phyloP scores from a whole-genome alignment of 1,140 invertebrate genomes.

The Lucilia cuprina region DNA sequence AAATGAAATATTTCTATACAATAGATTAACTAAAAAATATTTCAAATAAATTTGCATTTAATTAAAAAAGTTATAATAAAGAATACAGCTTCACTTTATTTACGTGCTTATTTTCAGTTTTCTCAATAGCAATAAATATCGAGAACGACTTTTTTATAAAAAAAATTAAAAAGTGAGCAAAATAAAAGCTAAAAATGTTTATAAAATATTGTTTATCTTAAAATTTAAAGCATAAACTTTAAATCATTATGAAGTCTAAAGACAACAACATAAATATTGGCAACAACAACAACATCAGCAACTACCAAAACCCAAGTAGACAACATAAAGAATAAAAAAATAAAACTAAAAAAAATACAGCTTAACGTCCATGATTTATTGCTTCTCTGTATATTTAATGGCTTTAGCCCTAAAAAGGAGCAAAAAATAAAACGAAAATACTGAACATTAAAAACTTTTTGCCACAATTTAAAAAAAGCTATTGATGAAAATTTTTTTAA shows the following conservation, averaged over 20 bases:
- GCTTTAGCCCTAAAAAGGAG: slow-evolving; percentile 35
- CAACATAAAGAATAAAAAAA: not conserved
- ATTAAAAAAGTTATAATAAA: not conserved
- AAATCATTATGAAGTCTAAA: slow-evolving; percentile 28
- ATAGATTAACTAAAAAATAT: not conserved
- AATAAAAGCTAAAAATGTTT: not conserved
- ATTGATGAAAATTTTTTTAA: too few species aligned
- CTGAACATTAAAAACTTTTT: not conserved
- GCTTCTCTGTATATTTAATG: slow-evolving; percentile 40
- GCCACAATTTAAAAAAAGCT: too few species aligned
- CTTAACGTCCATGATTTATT: slow-evolving; percentile 42
- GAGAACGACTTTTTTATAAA: not conserved
- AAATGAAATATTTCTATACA: not conserved
- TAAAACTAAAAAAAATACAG: slow-evolving; percentile 37
- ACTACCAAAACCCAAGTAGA: not conserved
- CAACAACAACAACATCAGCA: not conserved
- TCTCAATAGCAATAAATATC: not conserved
- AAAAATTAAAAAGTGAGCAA: not conserved
- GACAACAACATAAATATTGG: slow-evolving; percentile 23
- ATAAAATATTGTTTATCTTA: slow-evolving; percentile 30
- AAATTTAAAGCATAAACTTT: slow-evolving; percentile 13
- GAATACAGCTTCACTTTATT: too few species aligned
- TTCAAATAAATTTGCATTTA: slow-evolving; percentile 27
- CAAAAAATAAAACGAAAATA: slow-evolving; percentile 8
- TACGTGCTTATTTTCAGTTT: not conserved